Base-by-base conservation (phyloP, 2,113 vertebrate species). In the Galemys pyrenaicus region DNA sequence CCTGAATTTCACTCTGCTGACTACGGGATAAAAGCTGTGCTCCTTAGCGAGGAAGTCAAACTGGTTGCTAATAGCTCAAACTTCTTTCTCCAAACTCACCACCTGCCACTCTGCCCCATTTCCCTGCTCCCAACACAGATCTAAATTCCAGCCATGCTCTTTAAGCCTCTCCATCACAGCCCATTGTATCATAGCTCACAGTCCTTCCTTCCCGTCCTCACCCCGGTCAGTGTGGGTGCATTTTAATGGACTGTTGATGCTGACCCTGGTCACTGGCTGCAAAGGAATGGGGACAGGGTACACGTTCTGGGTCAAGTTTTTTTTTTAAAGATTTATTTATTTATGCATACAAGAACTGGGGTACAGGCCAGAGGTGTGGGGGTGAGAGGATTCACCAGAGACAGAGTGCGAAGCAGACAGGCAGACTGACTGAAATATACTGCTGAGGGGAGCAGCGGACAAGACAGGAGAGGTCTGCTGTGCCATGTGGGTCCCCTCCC, bases 101-200 rank as follows among this genome's bases (percentile, higher is more conserved):
- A 28, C 7, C 20, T 46, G 37, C 46, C 24, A 6, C 16, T 2
- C n/a, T 1, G 46, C 41, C 44, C 39, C 16, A 5, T 58, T 75
- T 39, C 9, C 56, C 37, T n/a, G 54, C 35, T 84, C 37, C 58
- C 30, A 81, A 64, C 44, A 11, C 51, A 20, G 22, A 15, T 17
- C 26, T 5, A 6, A 35, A 11, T 6, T 8, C 30, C 20, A 12
- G 15, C 12, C 10, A 1, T 0, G 28, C 10, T 58, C 37, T 64
- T 13, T 3, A 3, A 6, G 35, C 10, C 62, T 49, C 35, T 32
- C 30, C 1, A 0, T 16, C 26, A 11, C 3, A 10, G 39, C 39
- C 37, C 15, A 2, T 2, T 1, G 6, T 32, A 15, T 39, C 6
- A 22, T 65, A 22, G 41, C 39, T 89, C 75, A 26, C 8, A 13